Base-by-base conservation (phyloP, 2,113 vertebrate genomes). In the Sinocyclocheilus rhinocerous region DNA sequence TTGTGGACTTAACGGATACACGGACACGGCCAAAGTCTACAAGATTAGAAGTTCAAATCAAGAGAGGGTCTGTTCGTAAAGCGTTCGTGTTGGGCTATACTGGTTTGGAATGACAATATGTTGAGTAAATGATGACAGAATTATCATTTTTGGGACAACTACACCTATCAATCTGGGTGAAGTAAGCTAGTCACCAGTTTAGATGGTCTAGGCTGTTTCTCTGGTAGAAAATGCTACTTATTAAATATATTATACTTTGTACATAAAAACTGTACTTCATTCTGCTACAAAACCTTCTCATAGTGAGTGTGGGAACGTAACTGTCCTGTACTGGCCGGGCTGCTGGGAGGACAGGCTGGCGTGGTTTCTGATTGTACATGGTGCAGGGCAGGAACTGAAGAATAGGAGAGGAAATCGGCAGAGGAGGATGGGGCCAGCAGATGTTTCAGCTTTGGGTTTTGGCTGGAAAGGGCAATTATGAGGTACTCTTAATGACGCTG, bases 361-460 rank as follows among this genome's bases (percentile, higher is more conserved):
- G 84, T 70, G 20, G 61, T 85, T 65, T 81, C 36, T 84, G 78
- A 24, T 70, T 80, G 82, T 81, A 63, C 77, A 55, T 57, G 20
- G 69, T n/a, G 42, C 61, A 45, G 85, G 45, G 26, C 77, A 86
- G 73, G 76, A 73, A 84, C 33, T 86, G 87, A 89, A 85, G 88
- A 87, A 88, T 50, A 85, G 86, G 50, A 88, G 42, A 72, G 81
- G 82, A 84, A 84, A 84, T 73, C 29, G 1, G 82, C 81, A 78
- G 84, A 88, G 85, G 50, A 81, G 87, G 72, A 86, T 39, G 77
- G 29, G 91, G 76, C 89, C 89, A 91, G 92, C 94, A 95, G 93
- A 95, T 95, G 94, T 94, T 95, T 95, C 91, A 93, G 92, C 91
- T 95, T 95, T 93, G 89, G 89, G 91, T 93, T 94, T 93, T 94